A percentile compares a stretch with the other conserved stretches of the same genome.
phyloP scores from a whole-genome alignment of 2,113 vertebrate species.

The Paratilapia polleni region DNA sequence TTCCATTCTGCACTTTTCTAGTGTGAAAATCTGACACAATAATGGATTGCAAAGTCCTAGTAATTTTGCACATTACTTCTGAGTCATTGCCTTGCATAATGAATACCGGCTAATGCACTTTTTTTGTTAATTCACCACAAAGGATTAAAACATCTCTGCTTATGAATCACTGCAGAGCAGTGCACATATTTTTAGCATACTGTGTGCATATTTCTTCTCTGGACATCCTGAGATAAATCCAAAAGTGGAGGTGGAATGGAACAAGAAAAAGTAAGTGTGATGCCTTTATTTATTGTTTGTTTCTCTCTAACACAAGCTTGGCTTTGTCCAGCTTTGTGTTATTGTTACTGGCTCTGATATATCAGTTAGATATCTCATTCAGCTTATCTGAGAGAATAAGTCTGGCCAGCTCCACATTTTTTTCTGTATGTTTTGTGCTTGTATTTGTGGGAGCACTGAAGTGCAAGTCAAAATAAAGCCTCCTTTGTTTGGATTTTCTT shows the following conservation, averaged over 20 bases:
- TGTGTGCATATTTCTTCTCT: slow-evolving; percentile 14
- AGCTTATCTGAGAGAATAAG: slow-evolving; percentile 9
- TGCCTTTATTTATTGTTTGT: slow-evolving; percentile 19
- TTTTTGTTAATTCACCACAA: slow-evolving; percentile 65
- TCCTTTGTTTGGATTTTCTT: neutral
- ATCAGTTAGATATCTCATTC: slow-evolving; percentile 17
- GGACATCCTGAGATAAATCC: neutral
- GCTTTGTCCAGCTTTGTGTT: slow-evolving; percentile 5
- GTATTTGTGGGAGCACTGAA: neutral
- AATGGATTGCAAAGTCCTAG: slow-evolving; percentile 61
- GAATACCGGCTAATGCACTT: slow-evolving; percentile 62
- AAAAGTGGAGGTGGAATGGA: neutral
- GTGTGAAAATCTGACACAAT: slow-evolving; percentile 52
- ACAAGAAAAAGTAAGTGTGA: neutral
- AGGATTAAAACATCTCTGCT: slow-evolving; percentile 46
- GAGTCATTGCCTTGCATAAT: slow-evolving; percentile 68
- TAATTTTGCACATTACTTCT: slow-evolving; percentile 67
- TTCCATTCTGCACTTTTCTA: slow-evolving; percentile 39
- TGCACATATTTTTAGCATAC: slow-evolving; percentile 8
- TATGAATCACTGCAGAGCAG: slow-evolving; percentile 44
- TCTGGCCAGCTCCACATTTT: slow-evolving; percentile 12
- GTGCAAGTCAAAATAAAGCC: neutral
- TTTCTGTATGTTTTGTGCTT: neutral
- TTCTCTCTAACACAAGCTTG: neutral
- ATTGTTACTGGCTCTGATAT: slow-evolving; percentile 9